These are phyloP conservation scores for Bubo scandiacus DNA, from an alignment of 2,113 vertebrate genomes.

Conservation along the genomic window DNA sequence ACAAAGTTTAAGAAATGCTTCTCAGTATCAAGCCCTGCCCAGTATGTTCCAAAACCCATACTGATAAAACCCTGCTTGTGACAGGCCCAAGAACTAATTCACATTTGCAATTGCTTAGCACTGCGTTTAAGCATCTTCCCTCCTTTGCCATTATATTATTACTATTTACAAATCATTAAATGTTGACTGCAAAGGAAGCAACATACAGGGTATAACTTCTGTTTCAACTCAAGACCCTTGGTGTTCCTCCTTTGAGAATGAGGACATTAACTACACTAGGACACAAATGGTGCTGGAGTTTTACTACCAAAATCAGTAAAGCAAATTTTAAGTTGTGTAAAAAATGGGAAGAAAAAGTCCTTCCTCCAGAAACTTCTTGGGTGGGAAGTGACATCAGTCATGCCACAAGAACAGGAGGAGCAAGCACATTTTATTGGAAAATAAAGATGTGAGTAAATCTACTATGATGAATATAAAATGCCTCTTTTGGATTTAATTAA, in stretches of 20 bases:
- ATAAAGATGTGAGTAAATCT: constrained; percentile 55
- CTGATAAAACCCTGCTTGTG: not conserved
- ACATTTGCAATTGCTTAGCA: not conserved
- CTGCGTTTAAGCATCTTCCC: not conserved
- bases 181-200: constrained; percentile 26
- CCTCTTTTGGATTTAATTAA: constrained; percentile 56
- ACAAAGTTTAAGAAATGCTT: not conserved
- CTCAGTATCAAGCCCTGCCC: not conserved
- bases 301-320: not conserved
- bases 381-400: constrained; percentile 38
- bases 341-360: not conserved
- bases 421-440: constrained; percentile 38
- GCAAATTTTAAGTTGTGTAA: not conserved
- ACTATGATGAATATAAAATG: constrained; percentile 55
- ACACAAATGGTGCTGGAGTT: not conserved
- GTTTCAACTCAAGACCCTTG: not conserved
- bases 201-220: not conserved
- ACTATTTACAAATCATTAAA: constrained; percentile 21
- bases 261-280: not conserved
- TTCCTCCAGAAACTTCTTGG: constrained; percentile 31
- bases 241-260: constrained; percentile 15
- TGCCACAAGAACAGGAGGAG: constrained; percentile 18
- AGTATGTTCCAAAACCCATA: not conserved
- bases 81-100: not conserved
- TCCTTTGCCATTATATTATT: not conserved